Base-by-base conservation (phyloP, 1,140 invertebrate genomes). In the Drosophila insularis region DNA sequence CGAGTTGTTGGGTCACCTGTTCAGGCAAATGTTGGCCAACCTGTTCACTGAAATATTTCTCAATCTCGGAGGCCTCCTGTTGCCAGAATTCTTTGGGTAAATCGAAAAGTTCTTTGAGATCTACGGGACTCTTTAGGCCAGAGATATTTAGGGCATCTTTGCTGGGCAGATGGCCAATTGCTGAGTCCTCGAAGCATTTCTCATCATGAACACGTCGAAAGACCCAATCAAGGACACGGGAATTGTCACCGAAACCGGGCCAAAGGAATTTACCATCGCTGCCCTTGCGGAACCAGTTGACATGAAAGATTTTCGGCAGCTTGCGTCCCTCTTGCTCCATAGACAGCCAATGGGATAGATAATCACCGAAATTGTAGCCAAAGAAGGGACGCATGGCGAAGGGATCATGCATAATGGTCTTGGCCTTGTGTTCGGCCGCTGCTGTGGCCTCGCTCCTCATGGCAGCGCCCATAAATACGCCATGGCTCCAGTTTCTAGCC, bases 361-460 rank as follows among this genome's bases (percentile, higher is more conserved):
- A 99, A 71, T 98, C 93, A 5, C 98, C 98, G 84, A 98, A 98
- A 91, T 99, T 99, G 93, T 99, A 99, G 3, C 98, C 98, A 89
- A 98, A 98, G 93, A 99, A 99, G 40, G 98, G 98, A 55, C 97
- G 93, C 97, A 98, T 98, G 0, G 98, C 98, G 91, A 98, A 98
- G 17, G 98, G 98, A 93, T 99, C 98, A 82, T 98, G 96, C 97
- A 99, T 98, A 2, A 99, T 96, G 1, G 94, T 92, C 92, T 97
- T 97, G 5, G 93, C 96, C 92, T 96, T 97, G 84, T 97, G 95
- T 92, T 99, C 98, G 14, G 98, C 98, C 54, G 98, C 98, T 27
- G 98, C 98, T 1, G 98, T 99, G 1, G 98, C 95, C 92, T 99
- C 98, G 21, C 97, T 98, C 61, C 97, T 94, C 95, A 99, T 96